These are phyloP conservation scores for Agapornis roseicollis DNA, from an alignment of 2,113 vertebrate genomes.

Conservation along the genomic window DNA sequence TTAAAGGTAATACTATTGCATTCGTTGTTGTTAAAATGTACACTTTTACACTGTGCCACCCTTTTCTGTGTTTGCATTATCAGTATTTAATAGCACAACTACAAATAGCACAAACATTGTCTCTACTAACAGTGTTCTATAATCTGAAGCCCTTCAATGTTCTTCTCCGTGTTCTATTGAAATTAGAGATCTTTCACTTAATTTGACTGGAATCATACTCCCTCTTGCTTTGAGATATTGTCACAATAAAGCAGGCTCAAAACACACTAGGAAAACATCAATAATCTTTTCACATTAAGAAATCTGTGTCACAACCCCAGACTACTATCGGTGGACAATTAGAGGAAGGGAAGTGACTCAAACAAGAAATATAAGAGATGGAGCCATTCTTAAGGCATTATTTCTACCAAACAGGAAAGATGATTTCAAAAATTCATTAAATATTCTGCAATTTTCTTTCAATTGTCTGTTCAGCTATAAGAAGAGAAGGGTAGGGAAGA, in stretches of 20 bases:
- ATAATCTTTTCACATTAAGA: not conserved
- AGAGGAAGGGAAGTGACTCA: not conserved
- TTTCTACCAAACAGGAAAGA: not conserved
- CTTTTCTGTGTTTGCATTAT: not conserved
- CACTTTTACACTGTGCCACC: not conserved
- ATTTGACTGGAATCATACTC: not conserved
- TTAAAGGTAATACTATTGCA: not conserved
- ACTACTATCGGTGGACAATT: not conserved
- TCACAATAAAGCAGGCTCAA: not conserved
- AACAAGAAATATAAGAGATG: not conserved
- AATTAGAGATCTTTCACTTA: not conserved
- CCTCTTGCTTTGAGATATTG: not conserved
- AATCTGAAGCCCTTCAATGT: not conserved
- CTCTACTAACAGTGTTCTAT: not conserved
- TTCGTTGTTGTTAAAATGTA: not conserved
- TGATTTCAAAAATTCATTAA: not conserved
- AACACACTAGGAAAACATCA: not conserved
- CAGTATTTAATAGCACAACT: not conserved
- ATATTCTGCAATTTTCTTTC: not conserved
- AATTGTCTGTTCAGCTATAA: not conserved
- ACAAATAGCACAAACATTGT: not conserved
- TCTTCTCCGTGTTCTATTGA: not conserved
- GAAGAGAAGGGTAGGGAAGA: too few relatives aligned
- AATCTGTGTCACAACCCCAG: not conserved
- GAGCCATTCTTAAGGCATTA: not conserved